A percentile compares a stretch with the other conserved stretches of the same genome.
These are phyloP conservation scores for Tortricodes alternella DNA, from an alignment of 2,888 invertebrate species.

Conservation along the genomic window DNA sequence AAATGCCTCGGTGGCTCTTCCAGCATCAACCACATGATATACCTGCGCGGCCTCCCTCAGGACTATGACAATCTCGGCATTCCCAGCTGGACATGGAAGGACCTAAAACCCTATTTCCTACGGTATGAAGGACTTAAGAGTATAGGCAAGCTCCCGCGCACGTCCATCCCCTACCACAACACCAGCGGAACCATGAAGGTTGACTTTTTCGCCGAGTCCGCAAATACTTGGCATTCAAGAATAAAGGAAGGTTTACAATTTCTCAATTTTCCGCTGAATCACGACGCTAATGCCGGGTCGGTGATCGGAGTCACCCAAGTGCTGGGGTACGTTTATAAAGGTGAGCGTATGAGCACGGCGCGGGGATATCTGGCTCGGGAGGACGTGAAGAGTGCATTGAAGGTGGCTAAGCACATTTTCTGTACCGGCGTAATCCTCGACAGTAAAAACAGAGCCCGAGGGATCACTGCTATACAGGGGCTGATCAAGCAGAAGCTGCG, in stretches of 20 bases:
- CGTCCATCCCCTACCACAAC: slow-evolving; percentile 57
- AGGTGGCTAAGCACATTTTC: slow-evolving; percentile 48
- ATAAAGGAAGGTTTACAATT: slow-evolving; percentile 43
- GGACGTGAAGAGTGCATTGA: slow-evolving; percentile 45
- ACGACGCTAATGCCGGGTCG: slow-evolving; percentile 55
- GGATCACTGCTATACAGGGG: slow-evolving; percentile 46
- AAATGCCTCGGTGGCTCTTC: slow-evolving; percentile 66
- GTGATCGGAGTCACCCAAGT: slow-evolving; percentile 56
- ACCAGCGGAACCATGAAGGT: slow-evolving; percentile 51
- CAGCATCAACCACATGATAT: slow-evolving; percentile 65
- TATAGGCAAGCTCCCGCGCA: slow-evolving; percentile 43
- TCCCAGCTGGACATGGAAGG: slow-evolving; percentile 58
- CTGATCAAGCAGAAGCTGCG: slow-evolving; percentile 29
- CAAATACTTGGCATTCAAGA: slow-evolving; percentile 55
- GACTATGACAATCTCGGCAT: slow-evolving; percentile 51
- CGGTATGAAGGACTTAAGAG: slow-evolving; percentile 56
- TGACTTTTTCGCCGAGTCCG: slow-evolving; percentile 49
- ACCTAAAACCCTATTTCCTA: slow-evolving; percentile 59
- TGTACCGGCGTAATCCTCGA: slow-evolving; percentile 57
- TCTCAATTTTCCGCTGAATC: slow-evolving; percentile 52
- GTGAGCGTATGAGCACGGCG: slow-evolving; percentile 58
- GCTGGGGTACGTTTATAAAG: slow-evolving; percentile 51
- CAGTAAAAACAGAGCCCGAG: slow-evolving; percentile 40
- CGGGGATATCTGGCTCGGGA: slow-evolving; percentile 49
- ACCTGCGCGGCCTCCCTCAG: slow-evolving; percentile 53